Evolutionary conservation across 2,888 invertebrate species (phyloP).

Genomic region (Tinea pellionella): DNA sequence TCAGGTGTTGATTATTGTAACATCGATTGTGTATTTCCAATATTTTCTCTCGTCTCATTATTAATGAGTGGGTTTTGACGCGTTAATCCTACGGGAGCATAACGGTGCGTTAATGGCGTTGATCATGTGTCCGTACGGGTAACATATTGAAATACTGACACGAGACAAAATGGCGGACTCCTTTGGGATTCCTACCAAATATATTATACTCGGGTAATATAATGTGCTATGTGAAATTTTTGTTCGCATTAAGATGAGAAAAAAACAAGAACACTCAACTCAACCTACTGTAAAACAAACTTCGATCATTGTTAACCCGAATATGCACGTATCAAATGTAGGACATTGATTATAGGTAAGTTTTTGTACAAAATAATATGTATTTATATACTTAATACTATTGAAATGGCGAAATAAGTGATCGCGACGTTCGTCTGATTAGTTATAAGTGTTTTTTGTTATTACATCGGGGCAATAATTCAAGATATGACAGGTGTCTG

Average conservation of each 20-base stretch:
- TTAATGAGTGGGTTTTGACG: conserved; percentile 39
- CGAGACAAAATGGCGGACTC: conserved; percentile 40
- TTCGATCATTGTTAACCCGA: no score
- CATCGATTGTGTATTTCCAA: conserved; percentile 36
- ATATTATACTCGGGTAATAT: no score
- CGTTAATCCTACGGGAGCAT: conserved; percentile 61
- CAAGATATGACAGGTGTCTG: conserved; percentile 47
- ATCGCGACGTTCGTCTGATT: neutral
- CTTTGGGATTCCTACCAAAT: conserved; percentile 46
- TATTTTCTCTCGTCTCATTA: conserved; percentile 64
- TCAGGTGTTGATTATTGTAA: conserved; percentile 8
- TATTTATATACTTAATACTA: no score
- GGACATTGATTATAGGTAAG: no score
- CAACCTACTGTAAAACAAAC: no score
- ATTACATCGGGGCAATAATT: conserved; percentile 38
- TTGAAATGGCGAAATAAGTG: neutral
- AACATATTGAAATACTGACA: conserved; percentile 49
- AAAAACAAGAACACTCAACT: no score
- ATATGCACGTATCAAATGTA: no score
- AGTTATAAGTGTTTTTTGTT: neutral
- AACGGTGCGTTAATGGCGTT: conserved; percentile 55
- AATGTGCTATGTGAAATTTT: no score
- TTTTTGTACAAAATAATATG: conserved; percentile 36
- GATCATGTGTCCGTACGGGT: conserved; percentile 58
- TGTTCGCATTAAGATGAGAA: no score